Evolutionary conservation across 2,888 invertebrate species (phyloP).

Genomic region (Dryadula phaetusa): DNA sequence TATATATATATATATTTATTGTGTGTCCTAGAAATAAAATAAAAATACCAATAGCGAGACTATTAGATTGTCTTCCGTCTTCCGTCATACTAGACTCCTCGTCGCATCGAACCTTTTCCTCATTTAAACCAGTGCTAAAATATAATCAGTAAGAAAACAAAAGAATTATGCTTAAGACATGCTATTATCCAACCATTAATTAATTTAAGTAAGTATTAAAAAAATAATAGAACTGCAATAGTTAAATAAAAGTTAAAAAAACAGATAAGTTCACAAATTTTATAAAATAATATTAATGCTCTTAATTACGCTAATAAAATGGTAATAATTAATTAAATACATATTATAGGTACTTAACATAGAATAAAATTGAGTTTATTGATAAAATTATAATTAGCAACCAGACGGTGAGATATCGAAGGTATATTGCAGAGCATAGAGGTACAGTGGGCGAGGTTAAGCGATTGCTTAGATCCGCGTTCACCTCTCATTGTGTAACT

Average conservation of each 20-base stretch:
- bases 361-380: constrained; percentile 23
- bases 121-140: too few species aligned
- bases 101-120: too few species aligned
- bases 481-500: constrained; percentile 84
- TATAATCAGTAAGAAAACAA: too few species aligned
- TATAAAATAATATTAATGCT: background rate
- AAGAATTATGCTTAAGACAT: too few species aligned
- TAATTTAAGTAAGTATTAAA: background rate
- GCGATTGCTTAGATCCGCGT: constrained; percentile 85
- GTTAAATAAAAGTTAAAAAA: background rate
- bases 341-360: background rate
- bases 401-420: constrained; percentile 50
- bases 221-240: background rate
- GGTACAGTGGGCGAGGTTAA: constrained; percentile 83
- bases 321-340: background rate
- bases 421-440: constrained; percentile 52
- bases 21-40: too few species aligned
- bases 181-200: too few species aligned
- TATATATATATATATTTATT: too few species aligned
- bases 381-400: constrained; percentile 46
- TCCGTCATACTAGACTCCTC: too few species aligned
- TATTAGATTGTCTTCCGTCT: too few species aligned
- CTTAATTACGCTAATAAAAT: constrained; percentile 7
- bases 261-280: background rate
- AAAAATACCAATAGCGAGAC: too few species aligned